phyloP scores from a whole-genome alignment of 2,113 vertebrate genomes.

The Pachycephala philippinensis region DNA sequence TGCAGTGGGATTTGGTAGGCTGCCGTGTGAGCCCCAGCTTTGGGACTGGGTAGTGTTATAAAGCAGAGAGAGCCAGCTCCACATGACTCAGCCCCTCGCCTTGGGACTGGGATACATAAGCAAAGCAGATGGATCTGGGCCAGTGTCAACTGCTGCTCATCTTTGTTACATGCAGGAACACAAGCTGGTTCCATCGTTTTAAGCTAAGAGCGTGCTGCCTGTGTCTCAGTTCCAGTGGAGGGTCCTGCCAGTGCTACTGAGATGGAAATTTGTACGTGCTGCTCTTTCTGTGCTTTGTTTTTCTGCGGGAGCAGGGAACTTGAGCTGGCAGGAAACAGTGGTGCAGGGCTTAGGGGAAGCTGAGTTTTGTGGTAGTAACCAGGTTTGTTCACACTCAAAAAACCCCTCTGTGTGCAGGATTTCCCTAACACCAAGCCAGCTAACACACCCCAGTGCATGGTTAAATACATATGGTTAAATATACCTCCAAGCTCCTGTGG shows the following conservation, averaged over 20 bases:
- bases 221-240: neutral
- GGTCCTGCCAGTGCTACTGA: neutral
- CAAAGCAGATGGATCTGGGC: neutral
- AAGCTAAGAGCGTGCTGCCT: neutral
- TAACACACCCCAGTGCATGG: neutral
- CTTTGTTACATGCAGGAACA: neutral
- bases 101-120: neutral
- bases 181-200: neutral
- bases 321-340: neutral
- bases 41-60: neutral
- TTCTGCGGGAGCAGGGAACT: neutral
- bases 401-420: neutral
- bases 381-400: neutral
- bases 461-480: neutral
- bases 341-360: neutral
- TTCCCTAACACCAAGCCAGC: neutral
- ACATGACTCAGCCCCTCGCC: accelerated
- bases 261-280: neutral
- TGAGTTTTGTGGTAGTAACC: neutral
- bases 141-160: neutral
- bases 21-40: neutral
- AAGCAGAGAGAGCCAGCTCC: neutral
- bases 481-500: neutral
- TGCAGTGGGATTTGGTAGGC: neutral
- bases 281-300: neutral